Conservation (phyloP, 2,113 vertebrate genomes). For the Neogale vison region DNA sequence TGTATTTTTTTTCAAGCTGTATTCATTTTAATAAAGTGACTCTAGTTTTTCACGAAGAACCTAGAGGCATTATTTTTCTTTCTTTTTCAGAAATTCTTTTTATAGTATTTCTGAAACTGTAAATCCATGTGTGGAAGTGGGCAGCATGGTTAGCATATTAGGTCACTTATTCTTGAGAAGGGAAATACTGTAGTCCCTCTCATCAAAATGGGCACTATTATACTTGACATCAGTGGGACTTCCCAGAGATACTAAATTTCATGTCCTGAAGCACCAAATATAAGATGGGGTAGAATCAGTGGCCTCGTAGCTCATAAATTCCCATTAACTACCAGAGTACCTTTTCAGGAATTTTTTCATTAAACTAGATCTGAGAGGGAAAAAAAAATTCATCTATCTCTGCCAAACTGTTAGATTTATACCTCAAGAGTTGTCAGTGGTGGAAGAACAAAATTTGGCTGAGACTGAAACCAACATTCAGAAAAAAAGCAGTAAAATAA, state of each 20-base stretch:
- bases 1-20: not conserved
- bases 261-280: not conserved
- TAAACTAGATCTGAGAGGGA: not conserved
- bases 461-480: not conserved
- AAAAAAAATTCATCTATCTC: not conserved
- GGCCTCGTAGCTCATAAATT: not conserved
- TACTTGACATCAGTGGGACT: not conserved
- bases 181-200: not conserved
- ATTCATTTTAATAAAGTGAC: not conserved
- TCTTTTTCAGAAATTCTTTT: not conserved
- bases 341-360: not conserved
- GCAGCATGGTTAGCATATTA: not conserved
- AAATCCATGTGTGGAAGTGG: not conserved
- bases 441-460: not conserved
- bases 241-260: not conserved
- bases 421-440: not conserved
- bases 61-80: not conserved
- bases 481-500: not conserved
- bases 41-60: not conserved
- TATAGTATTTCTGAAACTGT: not conserved
- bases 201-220: not conserved
- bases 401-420: not conserved
- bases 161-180: not conserved
- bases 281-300: not conserved
- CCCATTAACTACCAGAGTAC: not conserved